Percentiles rank a stretch among this genome's conserved stretches.
phyloP scores from a whole-genome alignment of 2,888 invertebrate genomes.

The Allacma fusca region DNA sequence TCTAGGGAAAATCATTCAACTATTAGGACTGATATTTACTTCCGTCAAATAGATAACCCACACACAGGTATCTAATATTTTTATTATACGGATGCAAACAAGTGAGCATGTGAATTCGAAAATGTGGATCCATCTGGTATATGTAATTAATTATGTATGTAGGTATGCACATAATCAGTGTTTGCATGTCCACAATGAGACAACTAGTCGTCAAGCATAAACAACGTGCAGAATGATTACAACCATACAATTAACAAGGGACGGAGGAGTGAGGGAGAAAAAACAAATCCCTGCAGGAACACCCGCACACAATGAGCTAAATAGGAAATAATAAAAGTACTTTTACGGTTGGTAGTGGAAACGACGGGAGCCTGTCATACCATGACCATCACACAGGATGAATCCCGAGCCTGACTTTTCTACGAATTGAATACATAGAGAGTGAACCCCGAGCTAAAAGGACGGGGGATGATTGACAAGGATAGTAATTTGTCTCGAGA shows the following conservation, averaged over 20 bases:
- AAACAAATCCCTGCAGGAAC: constrained; percentile 13
- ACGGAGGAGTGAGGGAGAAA: neutral
- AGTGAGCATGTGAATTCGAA: no score
- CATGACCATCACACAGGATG: constrained; percentile 17
- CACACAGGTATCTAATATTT: no score
- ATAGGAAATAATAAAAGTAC: constrained; percentile 16
- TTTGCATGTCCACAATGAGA: no score
- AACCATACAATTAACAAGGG: neutral
- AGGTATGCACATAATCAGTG: no score
- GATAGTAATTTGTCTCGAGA: constrained; percentile 41
- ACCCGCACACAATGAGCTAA: constrained; percentile 5
- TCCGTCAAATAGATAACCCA: constrained; percentile 9
- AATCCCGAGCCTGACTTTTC: neutral
- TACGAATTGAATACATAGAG: neutral
- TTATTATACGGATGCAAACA: no score
- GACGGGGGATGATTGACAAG: constrained; percentile 41
- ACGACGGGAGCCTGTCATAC: constrained; percentile 18
- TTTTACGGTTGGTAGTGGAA: constrained; percentile 5
- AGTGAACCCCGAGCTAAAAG: no score
- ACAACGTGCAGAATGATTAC: no score
- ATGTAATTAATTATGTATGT: no score
- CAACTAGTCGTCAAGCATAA: no score
- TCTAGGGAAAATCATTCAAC: neutral
- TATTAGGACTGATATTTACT: neutral
- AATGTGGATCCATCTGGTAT: no score